Evolutionary conservation across 2,113 vertebrate species (phyloP).

Genomic region (Egretta garzetta): DNA sequence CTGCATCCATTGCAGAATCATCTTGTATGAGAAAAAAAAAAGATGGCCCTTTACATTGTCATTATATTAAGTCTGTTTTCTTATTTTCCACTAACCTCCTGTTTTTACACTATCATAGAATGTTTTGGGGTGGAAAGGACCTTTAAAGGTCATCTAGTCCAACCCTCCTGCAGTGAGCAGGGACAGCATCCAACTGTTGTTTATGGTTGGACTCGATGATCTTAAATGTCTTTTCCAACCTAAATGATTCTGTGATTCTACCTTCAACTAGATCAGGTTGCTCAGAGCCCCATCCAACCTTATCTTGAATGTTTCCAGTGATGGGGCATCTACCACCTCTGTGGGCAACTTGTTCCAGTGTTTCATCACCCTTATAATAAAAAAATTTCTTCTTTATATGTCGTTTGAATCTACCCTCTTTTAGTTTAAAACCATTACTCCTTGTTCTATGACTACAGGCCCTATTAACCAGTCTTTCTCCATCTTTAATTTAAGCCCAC

Average conservation of each 20-base stretch:
- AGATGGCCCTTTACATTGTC: background rate
- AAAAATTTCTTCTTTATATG: background rate
- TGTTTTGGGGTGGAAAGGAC: background rate
- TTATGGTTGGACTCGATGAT: background rate
- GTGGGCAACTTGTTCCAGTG: background rate
- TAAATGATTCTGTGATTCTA: background rate
- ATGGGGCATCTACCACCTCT: background rate
- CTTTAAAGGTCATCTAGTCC: background rate
- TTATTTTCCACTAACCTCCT: background rate
- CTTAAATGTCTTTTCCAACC: background rate
- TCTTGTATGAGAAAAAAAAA: background rate
- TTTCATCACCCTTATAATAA: background rate
- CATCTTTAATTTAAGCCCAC: background rate
- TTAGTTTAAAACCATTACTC: background rate
- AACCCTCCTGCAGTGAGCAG: background rate
- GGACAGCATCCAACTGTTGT: background rate
- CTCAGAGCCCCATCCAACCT: background rate
- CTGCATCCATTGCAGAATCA: background rate
- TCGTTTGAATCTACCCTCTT: background rate
- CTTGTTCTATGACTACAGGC: accelerated
- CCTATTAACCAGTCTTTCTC: background rate
- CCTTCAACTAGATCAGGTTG: background rate
- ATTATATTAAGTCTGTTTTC: background rate
- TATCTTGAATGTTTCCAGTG: background rate
- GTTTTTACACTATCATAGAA: background rate